Base-by-base conservation (phyloP, 2,797 vertebrate species). In the Chaetodon trifasciatus region DNA sequence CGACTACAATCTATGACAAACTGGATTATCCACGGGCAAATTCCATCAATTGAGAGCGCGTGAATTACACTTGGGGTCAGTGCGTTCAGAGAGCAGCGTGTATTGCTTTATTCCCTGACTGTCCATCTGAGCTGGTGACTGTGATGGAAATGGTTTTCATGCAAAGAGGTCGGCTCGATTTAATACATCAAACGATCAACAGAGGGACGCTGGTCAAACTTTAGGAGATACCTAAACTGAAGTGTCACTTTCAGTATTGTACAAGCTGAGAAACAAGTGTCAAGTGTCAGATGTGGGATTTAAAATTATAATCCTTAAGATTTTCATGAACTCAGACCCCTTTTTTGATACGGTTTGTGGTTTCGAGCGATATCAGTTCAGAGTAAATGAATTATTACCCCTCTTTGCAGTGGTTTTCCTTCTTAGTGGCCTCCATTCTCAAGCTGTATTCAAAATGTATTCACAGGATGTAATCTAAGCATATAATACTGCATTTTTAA, bases 91-190 rank as follows among this genome's bases (percentile, higher is more conserved):
- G 71, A 72, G 63, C 57, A 76, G 65, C 1, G n/a, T 39, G 28
- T 87, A 85, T 85, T 84, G 77, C 74, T 86, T 80, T 60, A 77
- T 69, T 82, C 70, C 83, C 79, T 69, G 84, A 83, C 77, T 52
- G 70, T 69, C 78, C 19, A 24, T 82, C 53, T 28, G 42, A 75
- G 86, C 90, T 86, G 83, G 79, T 89, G 78, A 70, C 56, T 37
- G 74, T 57, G 72, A 82, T 42, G 47, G 13, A 74, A 70, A 50
- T 32, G 49, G n/a, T 76, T 70, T 24, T 39, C 11, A 75, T 74
- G 65, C 44, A 56, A 70, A 53, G 13, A 73, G 24, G 50, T 50
- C 8, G 0, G 66, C 66, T 63, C 6, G 28, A 65, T 73, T 70
- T 46, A 66, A 61, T 4, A 63, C 55, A 74, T 44, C 21, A 23